Base-by-base conservation (phyloP, 2,113 vertebrate genomes). In the Capricornis sumatraensis region DNA sequence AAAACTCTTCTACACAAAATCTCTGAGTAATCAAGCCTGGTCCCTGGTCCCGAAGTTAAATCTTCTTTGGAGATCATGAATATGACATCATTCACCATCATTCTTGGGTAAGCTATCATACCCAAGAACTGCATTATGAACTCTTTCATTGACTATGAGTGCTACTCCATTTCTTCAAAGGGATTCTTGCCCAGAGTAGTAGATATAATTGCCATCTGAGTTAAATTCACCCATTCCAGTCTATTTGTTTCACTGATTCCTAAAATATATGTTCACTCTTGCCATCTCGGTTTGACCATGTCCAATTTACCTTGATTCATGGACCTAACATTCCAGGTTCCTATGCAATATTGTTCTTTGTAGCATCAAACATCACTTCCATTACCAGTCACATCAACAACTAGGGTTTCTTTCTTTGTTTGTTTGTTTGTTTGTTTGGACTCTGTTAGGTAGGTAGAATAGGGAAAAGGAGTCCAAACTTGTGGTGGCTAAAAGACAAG, bases 41-140 rank as follows among this genome's bases (percentile, higher is more conserved):
- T 5, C 4, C 17, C 60, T 33, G 14, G 15, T 17, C 14, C 30
- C 0, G 0, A n/a, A 64, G 62, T n/a, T 64, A 64, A 64, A n/a
- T n/a, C n/a, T n/a, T 64, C 62, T 71, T 71, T 71, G 64, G 64
- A 36, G 4, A 36, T 71, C n/a, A 36, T 36, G 17, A 71, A 71
- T 71, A 5, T 23, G 64, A 36, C 19, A 23, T 36, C 5, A 1
- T 71, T 71, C 64, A 71, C n/a, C n/a, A n/a, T n/a, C n/a, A n/a
- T n/a, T n/a, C n/a, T n/a, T n/a, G n/a, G 36, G 64, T 67, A 67
- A 67, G n/a, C n/a, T 36, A 21, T 71, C 64, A 36, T 2, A 71
- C 17, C 64, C 9, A 71, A 71, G 19, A 71, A 36, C 4, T 71
- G n/a, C 64, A 71, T 71, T 71, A 71, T 36, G n/a, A 19, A 71